Evolutionary conservation across 2,888 invertebrate species (phyloP).

Genomic region (Clitarchus hookeri): DNA sequence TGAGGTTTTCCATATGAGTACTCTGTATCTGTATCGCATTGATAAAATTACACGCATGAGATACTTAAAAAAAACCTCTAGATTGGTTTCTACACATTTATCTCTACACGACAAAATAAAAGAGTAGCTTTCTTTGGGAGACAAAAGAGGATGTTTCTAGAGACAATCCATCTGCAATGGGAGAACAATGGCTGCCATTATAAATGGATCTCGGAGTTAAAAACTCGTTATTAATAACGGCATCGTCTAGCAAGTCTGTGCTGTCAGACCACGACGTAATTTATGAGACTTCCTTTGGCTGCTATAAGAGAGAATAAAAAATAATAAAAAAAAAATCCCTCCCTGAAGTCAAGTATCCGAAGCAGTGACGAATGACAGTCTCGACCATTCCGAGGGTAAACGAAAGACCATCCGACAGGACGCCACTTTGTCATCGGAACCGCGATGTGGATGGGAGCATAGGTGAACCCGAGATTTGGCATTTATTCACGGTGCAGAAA

Average conservation of each 20-base stretch:
- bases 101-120: too few species aligned
- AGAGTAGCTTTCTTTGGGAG: too few species aligned
- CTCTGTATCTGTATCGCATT: too few species aligned
- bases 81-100: too few species aligned
- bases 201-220: neutral
- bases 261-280: neutral
- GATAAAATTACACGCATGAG: too few species aligned
- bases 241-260: neutral
- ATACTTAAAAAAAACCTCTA: too few species aligned
- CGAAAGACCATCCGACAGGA: neutral
- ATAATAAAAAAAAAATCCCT: neutral
- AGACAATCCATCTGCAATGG: neutral
- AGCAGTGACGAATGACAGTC: conserved; percentile 12
- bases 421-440: neutral
- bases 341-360: neutral
- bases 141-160: too few species aligned
- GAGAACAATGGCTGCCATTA: neutral
- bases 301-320: neutral
- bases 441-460: neutral
- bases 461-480: neutral
- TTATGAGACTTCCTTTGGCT: neutral
- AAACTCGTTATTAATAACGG: neutral
- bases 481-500: too few species aligned
- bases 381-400: neutral
- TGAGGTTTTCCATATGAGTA: too few species aligned